Conservation (phyloP, 2,113 vertebrate species). For the Erythrocercus mccallii region DNA sequence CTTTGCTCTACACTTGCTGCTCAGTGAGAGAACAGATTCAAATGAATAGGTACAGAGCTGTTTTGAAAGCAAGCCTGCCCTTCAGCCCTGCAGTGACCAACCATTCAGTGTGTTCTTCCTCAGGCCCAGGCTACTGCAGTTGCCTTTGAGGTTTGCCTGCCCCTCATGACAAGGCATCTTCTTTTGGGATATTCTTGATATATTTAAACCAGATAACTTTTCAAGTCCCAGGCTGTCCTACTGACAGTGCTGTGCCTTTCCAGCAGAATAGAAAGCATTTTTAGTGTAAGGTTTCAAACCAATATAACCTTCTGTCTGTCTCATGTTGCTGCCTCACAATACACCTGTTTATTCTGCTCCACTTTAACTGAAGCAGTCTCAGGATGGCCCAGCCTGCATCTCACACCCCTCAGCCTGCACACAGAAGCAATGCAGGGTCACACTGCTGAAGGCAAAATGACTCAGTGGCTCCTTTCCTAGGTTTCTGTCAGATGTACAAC, state of each 20-base stretch:
- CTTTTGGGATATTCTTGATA: background rate
- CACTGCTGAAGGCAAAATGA: background rate
- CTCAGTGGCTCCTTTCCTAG: background rate
- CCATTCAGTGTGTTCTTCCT: background rate
- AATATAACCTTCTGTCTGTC: background rate
- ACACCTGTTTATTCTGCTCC: background rate
- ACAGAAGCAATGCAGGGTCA: background rate
- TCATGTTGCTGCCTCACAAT: background rate
- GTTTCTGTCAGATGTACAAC: rapidly evolving
- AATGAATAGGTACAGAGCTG: background rate
- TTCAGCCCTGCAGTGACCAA: background rate
- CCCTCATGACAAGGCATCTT: background rate
- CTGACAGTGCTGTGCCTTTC: background rate
- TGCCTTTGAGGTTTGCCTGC: background rate
- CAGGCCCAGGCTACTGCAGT: background rate
- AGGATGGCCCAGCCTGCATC: background rate
- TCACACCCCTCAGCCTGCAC: rapidly evolving
- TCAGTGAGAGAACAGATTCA: background rate
- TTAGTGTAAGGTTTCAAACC: background rate
- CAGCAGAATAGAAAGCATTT: background rate
- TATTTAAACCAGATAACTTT: background rate
- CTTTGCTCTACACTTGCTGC: background rate
- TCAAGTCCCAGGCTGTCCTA: background rate
- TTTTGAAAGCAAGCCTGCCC: background rate
- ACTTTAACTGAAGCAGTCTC: background rate